Conservation (phyloP, 2,888 invertebrate species). For the Dichetophora obliterata region DNA sequence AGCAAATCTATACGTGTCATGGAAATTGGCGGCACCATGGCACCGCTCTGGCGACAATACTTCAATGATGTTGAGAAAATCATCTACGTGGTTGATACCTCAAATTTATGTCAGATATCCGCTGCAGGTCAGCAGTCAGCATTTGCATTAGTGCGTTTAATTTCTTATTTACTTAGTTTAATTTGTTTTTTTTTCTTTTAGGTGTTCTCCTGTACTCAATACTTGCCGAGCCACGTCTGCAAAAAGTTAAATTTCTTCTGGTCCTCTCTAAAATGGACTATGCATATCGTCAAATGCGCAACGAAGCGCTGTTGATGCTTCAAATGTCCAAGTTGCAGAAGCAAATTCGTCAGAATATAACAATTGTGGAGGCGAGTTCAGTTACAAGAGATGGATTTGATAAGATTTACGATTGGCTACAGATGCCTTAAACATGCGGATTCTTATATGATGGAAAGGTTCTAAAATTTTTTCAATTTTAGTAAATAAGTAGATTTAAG, state of each 20-base stretch:
- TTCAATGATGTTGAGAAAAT: conserved; percentile 77
- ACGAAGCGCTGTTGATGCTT: conserved; percentile 86
- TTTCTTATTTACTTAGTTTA: too few species aligned
- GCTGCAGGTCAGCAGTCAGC: conserved; percentile 73
- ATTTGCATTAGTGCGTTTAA: too few species aligned
- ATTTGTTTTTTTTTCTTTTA: neutral
- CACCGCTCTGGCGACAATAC: conserved; percentile 85
- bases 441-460: too few species aligned
- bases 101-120: conserved; percentile 88
- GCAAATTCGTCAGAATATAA: conserved; percentile 78
- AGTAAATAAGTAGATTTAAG: too few species aligned
- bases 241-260: conserved; percentile 78
- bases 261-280: conserved; percentile 88
- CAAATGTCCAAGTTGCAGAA: conserved; percentile 79
- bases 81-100: conserved; percentile 86
- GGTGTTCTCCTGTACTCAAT: conserved; percentile 85
- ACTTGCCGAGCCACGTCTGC: conserved; percentile 79
- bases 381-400: conserved; percentile 80
- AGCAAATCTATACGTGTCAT: conserved; percentile 72
- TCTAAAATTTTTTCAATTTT: too few species aligned
- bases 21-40: conserved; percentile 87
- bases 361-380: conserved; percentile 81
- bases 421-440: conserved; percentile 59
- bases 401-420: conserved; percentile 76
- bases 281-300: conserved; percentile 88